Evolutionary conservation across 2,797 vertebrate genomes (phyloP).

Genomic region (Micrastur ruficollis): DNA sequence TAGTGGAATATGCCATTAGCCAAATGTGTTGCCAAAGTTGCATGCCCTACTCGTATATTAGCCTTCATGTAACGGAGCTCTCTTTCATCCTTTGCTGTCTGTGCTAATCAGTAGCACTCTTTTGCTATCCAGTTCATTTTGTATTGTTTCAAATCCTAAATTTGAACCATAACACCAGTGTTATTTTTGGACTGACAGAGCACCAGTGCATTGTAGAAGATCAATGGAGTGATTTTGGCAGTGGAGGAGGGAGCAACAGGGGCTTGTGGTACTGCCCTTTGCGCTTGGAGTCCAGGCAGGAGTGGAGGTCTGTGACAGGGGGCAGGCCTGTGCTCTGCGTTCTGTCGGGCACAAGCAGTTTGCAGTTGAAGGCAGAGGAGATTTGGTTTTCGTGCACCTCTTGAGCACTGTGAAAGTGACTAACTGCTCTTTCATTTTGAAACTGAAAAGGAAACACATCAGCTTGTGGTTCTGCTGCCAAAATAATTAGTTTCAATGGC

Average conservation of each 20-base stretch:
- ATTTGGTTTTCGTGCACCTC: not conserved
- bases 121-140: not conserved
- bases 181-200: constrained; percentile 24
- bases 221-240: not conserved
- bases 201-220: not conserved
- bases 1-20: not conserved
- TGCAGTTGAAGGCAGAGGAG: not conserved
- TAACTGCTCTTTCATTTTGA: not conserved
- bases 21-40: not conserved
- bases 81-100: not conserved
- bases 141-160: constrained; percentile 11
- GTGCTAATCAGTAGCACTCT: not conserved
- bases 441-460: not conserved
- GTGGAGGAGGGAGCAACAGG: not conserved
- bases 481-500: not conserved
- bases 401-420: not conserved
- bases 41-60: not conserved
- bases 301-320: not conserved
- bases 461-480: not conserved
- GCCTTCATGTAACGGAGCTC: not conserved
- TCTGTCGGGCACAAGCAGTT: not conserved
- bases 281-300: not conserved
- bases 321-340: not conserved
- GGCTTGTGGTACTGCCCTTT: not conserved
- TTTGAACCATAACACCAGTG: not conserved